These are phyloP conservation scores for Zaprionus tsacasi DNA, from an alignment of 1,140 invertebrate species.

Conservation along the genomic window DNA sequence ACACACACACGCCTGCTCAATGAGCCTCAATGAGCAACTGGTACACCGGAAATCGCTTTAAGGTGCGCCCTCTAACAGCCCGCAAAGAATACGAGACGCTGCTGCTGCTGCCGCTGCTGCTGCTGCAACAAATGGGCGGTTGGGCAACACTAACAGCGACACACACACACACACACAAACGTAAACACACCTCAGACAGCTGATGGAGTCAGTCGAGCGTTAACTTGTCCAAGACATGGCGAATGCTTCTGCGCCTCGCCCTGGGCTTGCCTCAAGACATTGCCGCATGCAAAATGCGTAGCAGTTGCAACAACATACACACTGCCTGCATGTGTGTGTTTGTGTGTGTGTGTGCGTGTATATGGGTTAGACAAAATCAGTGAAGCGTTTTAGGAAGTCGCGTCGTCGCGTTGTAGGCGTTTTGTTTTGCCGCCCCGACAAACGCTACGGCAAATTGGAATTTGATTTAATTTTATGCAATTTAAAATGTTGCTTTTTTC, in stretches of 20 bases:
- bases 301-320: slow-evolving; percentile 14
- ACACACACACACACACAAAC: slow-evolving; percentile 16
- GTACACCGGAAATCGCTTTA: slow-evolving; percentile 81
- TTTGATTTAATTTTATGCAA: slow-evolving; percentile 83
- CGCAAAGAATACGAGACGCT: slow-evolving; percentile 43
- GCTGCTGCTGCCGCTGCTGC: slow-evolving; percentile 22
- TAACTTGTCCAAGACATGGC: slow-evolving; percentile 63
- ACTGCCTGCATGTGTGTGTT: neutral
- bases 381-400: slow-evolving; percentile 81
- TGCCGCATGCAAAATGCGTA: slow-evolving; percentile 66
- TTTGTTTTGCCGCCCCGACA: slow-evolving; percentile 49
- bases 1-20: slow-evolving; percentile 43
- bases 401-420: slow-evolving; percentile 66
- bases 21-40: slow-evolving; percentile 74
- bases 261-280: slow-evolving; percentile 53
- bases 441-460: slow-evolving; percentile 74
- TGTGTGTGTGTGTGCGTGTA: slow-evolving; percentile 25
- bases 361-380: slow-evolving; percentile 76
- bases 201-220: slow-evolving; percentile 61
- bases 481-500: slow-evolving; percentile 59
- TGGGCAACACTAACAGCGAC: slow-evolving; percentile 46
- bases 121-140: slow-evolving; percentile 64
- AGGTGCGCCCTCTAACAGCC: slow-evolving; percentile 66
- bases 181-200: slow-evolving; percentile 47
- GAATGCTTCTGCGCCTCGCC: slow-evolving; percentile 18